Evolutionary conservation across 2,113 vertebrate genomes (phyloP).

Genomic region (Pedionomus torquatus): DNA sequence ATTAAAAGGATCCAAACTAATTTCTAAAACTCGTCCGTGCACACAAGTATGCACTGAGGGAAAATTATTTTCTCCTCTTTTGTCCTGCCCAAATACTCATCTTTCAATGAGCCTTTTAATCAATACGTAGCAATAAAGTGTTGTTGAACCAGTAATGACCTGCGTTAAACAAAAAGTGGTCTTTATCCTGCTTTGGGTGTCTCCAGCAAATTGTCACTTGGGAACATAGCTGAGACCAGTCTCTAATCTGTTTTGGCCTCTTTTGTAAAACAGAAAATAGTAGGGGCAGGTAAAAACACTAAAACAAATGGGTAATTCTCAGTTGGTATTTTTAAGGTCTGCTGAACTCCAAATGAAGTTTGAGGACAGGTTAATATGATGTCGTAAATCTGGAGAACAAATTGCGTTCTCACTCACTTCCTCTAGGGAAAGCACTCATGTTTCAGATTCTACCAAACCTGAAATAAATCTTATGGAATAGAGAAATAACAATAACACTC

Average conservation of each 20-base stretch:
- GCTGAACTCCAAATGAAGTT: not conserved
- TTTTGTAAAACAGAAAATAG: not conserved
- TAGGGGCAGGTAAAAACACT: not conserved
- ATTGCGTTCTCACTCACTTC: not conserved
- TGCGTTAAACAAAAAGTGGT: not conserved
- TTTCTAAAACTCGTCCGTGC: not conserved
- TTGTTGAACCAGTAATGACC: not conserved
- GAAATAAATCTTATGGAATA: constrained; percentile 25
- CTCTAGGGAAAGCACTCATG: not conserved
- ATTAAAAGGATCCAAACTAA: not conserved
- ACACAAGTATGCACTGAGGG: not conserved
- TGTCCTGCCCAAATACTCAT: not conserved
- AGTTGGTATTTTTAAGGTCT: constrained; percentile 12
- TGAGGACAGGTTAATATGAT: not conserved
- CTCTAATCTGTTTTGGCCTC: not conserved
- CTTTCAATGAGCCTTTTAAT: not conserved
- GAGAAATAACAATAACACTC: not conserved
- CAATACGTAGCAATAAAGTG: not conserved
- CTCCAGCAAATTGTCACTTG: not conserved
- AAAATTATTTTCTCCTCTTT: not conserved
- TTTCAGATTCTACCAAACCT: not conserved
- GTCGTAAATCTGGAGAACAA: not conserved
- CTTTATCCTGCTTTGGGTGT: not conserved
- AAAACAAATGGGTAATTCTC: not conserved
- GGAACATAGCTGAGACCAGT: not conserved